These are phyloP conservation scores for Melipona bicolor DNA, from an alignment of 2,888 invertebrate species.

Conservation along the genomic window DNA sequence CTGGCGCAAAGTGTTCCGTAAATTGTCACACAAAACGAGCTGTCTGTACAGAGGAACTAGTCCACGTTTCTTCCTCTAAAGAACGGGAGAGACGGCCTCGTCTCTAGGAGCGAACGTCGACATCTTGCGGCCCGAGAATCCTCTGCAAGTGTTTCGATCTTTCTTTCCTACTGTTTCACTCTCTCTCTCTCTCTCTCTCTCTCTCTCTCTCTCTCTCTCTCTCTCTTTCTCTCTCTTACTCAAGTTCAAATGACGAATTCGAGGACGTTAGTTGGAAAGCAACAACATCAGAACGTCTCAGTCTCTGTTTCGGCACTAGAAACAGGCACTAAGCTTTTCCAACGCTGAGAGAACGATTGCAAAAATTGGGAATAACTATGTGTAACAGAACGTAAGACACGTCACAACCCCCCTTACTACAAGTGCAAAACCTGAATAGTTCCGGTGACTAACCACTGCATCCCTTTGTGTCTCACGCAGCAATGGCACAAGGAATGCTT, in stretches of 20 bases:
- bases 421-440: slow-evolving; percentile 20
- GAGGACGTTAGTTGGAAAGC: not conserved
- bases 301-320: slow-evolving; percentile 10
- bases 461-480: slow-evolving; percentile 86
- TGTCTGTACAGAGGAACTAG: not conserved
- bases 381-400: slow-evolving; percentile 46
- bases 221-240: not conserved
- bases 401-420: slow-evolving; percentile 34
- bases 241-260: too few species aligned
- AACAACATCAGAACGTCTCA: slow-evolving; percentile 1
- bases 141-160: not conserved
- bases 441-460: slow-evolving; percentile 76
- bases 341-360: not conserved
- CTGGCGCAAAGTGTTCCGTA: slow-evolving; percentile 64
- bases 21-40: slow-evolving; percentile 23
- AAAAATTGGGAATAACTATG: slow-evolving; percentile 44
- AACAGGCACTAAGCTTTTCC: not conserved
- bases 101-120: not conserved
- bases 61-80: not conserved
- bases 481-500: slow-evolving; percentile 97
- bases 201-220: not conserved
- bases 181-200: too few species aligned
- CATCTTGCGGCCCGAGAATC: not conserved
- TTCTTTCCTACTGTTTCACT: not conserved
- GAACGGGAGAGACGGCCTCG: not conserved